Conservation (phyloP, 2,888 invertebrate genomes). For the Baronia brevicornis region DNA sequence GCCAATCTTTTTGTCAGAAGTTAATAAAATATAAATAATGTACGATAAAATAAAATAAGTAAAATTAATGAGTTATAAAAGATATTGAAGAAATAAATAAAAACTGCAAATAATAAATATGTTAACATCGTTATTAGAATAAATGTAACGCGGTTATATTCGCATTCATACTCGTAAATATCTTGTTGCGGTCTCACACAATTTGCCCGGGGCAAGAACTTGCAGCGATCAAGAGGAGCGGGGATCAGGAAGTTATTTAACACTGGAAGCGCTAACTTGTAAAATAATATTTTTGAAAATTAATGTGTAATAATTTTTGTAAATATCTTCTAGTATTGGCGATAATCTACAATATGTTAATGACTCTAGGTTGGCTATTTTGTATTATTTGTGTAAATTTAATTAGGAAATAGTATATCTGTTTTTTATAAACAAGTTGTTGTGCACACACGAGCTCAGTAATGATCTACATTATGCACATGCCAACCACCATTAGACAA, state of each 20-base stretch:
- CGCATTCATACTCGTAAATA: conserved; percentile 24
- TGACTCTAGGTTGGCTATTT: too few relatives aligned
- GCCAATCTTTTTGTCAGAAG: too few relatives aligned
- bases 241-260: conserved; percentile 13
- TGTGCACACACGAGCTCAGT: too few relatives aligned
- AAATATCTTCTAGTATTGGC: too few relatives aligned
- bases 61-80: conserved; percentile 7
- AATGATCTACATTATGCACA: too few relatives aligned
- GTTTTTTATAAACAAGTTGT: too few relatives aligned
- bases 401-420: too few relatives aligned
- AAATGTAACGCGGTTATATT: conserved; percentile 14
- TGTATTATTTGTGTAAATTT: too few relatives aligned
- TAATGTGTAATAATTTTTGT: neutral
- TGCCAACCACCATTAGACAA: too few relatives aligned
- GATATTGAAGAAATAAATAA: neutral
- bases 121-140: conserved; percentile 28
- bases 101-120: conserved; percentile 11
- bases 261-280: conserved; percentile 8
- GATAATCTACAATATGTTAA: too few relatives aligned
- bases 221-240: conserved; percentile 39
- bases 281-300: conserved; percentile 6
- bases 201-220: conserved; percentile 56
- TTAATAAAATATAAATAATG: too few relatives aligned
- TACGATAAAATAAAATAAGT: conserved; percentile 10
- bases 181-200: conserved; percentile 54